phyloP scores from a whole-genome alignment of 2,113 vertebrate genomes.

The Gopherus evgoodei region DNA sequence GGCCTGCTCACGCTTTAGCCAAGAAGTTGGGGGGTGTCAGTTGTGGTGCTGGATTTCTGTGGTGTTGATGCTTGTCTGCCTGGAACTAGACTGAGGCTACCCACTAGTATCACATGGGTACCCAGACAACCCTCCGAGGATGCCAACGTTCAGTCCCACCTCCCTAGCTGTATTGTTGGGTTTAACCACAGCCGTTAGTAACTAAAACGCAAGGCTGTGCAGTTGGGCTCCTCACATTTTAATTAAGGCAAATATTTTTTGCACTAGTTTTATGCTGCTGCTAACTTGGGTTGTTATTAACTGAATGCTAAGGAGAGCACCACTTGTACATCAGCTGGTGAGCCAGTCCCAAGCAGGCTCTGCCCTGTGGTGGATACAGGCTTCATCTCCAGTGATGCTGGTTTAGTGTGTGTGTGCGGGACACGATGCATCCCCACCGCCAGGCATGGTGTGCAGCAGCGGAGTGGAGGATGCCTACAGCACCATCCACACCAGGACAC shows the following conservation, averaged over 20 bases:
- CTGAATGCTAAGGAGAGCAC: neutral
- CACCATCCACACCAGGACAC: neutral
- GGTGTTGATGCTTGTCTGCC: neutral
- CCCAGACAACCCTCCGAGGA: neutral
- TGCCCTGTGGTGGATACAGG: neutral
- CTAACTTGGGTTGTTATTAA: neutral
- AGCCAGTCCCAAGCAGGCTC: neutral
- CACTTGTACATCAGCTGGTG: neutral
- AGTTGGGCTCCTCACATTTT: neutral
- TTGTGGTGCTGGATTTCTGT: neutral
- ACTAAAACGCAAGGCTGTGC: rapidly evolving
- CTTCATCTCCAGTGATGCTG: neutral
- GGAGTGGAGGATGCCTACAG: neutral
- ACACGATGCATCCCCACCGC: too few species aligned
- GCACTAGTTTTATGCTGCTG: neutral
- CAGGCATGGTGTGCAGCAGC: neutral
- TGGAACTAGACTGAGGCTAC: neutral
- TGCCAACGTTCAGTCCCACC: neutral
- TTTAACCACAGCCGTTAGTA: neutral
- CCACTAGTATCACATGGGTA: neutral
- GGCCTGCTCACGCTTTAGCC: constrained; percentile 19
- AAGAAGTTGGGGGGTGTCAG: neutral
- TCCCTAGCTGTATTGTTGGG: neutral
- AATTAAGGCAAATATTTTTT: neutral
- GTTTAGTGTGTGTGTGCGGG: neutral